Conservation (phyloP, 2,113 vertebrate species). For the Centropus bengalensis region DNA sequence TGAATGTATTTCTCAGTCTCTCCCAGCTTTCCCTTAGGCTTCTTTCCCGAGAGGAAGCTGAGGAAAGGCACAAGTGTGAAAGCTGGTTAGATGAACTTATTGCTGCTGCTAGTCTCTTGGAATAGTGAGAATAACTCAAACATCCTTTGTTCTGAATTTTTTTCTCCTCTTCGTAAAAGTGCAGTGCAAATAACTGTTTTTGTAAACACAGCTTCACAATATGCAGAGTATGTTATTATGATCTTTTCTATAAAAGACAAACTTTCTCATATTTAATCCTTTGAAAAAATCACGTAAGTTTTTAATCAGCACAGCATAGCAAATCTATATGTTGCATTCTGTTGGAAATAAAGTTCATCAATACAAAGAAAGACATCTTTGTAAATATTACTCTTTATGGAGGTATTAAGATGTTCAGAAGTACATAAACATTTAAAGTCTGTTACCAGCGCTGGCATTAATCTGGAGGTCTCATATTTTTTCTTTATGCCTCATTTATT, state of each 20-base stretch:
- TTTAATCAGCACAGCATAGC: neutral
- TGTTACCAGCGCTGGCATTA: neutral
- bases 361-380: neutral
- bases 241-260: neutral
- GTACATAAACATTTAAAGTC: neutral
- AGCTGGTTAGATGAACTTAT: neutral
- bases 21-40: neutral
- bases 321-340: neutral
- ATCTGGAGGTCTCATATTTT: neutral
- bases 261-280: neutral
- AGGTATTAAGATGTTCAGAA: neutral
- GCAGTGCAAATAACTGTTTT: neutral
- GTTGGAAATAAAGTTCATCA: neutral
- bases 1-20: neutral
- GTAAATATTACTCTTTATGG: neutral
- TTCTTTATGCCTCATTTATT: neutral
- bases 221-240: neutral
- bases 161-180: neutral
- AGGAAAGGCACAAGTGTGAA: accelerated
- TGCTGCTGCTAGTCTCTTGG: neutral
- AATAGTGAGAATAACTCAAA: neutral
- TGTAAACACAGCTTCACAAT: neutral
- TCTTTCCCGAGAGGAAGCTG: neutral
- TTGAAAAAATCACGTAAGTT: neutral
- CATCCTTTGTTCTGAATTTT: neutral